Conservation (phyloP, 2,888 invertebrate genomes). For the Seira sanloemensis region DNA sequence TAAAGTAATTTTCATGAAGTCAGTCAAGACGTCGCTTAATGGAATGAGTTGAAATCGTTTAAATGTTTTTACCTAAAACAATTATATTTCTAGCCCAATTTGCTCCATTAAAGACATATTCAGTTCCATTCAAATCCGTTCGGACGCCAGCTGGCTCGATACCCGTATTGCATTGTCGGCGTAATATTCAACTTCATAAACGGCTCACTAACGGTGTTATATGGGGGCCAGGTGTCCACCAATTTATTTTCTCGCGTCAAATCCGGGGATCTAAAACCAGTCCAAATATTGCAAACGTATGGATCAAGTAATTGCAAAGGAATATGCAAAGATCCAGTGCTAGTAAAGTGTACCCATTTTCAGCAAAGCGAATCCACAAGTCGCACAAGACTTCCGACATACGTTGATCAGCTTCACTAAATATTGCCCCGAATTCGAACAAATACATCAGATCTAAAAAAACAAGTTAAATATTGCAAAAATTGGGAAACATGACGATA, state of each 20-base stretch:
- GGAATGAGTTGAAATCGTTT: too few species aligned
- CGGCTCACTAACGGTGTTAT: not conserved
- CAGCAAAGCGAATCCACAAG: conserved; percentile 28
- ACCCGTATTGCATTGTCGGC: conserved; percentile 9
- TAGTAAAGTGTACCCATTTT: conserved; percentile 14
- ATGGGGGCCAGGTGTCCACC: conserved; percentile 13
- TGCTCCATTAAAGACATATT: too few species aligned
- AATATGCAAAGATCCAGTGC: not conserved
- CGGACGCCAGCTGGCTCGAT: conserved; percentile 33
- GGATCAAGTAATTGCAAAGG: not conserved
- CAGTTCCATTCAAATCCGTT: conserved; percentile 23
- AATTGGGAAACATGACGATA: too few species aligned
- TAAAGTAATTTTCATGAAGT: too few species aligned
- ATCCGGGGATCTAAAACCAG: conserved; percentile 22
- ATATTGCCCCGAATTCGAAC: not conserved
- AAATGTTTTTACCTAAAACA: too few species aligned
- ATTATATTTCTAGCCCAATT: too few species aligned
- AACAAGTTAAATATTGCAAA: too few species aligned
- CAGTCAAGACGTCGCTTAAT: too few species aligned
- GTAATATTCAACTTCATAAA: conserved; percentile 35
- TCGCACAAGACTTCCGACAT: conserved; percentile 32
- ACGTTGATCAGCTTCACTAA: not conserved
- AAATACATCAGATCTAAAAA: conserved; percentile 31
- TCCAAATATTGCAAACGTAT: too few species aligned
- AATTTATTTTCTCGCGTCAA: not conserved